Percentiles rank a stretch among this genome's conserved stretches.
Conservation (phyloP, 2,113 vertebrate species). For the Aegotheles bennettii region DNA sequence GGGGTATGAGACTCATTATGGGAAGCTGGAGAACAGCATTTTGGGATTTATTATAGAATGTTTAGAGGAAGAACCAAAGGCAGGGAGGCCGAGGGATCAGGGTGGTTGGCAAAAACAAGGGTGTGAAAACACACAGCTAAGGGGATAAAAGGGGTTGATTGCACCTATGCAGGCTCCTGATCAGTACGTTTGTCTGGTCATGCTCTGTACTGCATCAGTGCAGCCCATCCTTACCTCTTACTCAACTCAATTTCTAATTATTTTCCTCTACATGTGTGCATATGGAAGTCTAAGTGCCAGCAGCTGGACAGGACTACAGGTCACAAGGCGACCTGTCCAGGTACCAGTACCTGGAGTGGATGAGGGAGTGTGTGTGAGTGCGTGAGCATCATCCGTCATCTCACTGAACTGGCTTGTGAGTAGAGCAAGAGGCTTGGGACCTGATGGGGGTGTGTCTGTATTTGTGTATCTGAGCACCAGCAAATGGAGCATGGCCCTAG, state of each 20-base stretch:
- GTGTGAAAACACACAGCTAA: not conserved
- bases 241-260: not conserved
- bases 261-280: not conserved
- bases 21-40: not conserved
- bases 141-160: accelerated
- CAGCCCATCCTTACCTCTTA: not conserved
- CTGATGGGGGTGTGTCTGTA: accelerated
- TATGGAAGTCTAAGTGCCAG: not conserved
- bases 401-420: not conserved
- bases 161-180: not conserved
- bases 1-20: not conserved
- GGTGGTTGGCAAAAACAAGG: not conserved
- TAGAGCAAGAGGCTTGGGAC: not conserved
- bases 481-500: not conserved
- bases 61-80: not conserved
- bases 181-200: accelerated
- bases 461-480: not conserved
- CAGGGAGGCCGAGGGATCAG: accelerated
- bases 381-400: not conserved
- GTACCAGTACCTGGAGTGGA: not conserved
- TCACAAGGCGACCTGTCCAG: accelerated
- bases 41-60: not conserved
- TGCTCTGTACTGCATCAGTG: accelerated
- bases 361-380: accelerated
- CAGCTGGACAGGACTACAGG: not conserved